phyloP scores from a whole-genome alignment of 1,140 invertebrate species.

The Tetragonula clypearis region DNA sequence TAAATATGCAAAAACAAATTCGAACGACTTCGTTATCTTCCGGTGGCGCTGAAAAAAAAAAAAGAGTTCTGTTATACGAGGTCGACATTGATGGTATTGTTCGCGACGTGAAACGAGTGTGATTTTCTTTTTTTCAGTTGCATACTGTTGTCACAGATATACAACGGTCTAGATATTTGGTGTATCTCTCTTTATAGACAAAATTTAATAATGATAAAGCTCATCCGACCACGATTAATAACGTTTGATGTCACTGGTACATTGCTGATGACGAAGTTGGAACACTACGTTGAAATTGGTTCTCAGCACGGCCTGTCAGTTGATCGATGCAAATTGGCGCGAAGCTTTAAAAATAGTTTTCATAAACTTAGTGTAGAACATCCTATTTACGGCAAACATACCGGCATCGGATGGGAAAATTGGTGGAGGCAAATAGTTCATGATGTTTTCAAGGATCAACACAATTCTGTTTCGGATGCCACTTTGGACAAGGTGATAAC shows the following conservation, averaged over 20 bases:
- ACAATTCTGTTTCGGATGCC: slow-evolving; percentile 55
- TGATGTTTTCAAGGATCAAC: slow-evolving; percentile 84
- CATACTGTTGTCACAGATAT: neutral
- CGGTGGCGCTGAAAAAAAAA: neutral
- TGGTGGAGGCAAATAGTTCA: slow-evolving; percentile 91
- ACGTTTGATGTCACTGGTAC: slow-evolving; percentile 96
- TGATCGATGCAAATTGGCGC: slow-evolving; percentile 83
- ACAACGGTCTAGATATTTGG: neutral
- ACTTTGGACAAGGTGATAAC: slow-evolving; percentile 72
- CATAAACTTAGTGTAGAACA: slow-evolving; percentile 84
- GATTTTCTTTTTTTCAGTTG: neutral
- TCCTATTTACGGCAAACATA: slow-evolving; percentile 90
- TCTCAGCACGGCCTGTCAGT: slow-evolving; percentile 85
- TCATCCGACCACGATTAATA: slow-evolving; percentile 84
- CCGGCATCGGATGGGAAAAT: slow-evolving; percentile 87
- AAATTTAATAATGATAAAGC: slow-evolving; percentile 69
- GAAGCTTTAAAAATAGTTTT: slow-evolving; percentile 86
- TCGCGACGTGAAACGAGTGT: neutral
- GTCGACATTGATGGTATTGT: slow-evolving; percentile 9
- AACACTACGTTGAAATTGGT: slow-evolving; percentile 88
- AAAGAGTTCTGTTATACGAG: neutral
- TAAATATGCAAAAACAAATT: slow-evolving; percentile 7
- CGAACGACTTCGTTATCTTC: neutral
- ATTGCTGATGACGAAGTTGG: slow-evolving; percentile 87
- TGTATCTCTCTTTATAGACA: neutral